These are phyloP conservation scores for Agonopterix arenella DNA, from an alignment of 2,888 invertebrate species.

Conservation along the genomic window DNA sequence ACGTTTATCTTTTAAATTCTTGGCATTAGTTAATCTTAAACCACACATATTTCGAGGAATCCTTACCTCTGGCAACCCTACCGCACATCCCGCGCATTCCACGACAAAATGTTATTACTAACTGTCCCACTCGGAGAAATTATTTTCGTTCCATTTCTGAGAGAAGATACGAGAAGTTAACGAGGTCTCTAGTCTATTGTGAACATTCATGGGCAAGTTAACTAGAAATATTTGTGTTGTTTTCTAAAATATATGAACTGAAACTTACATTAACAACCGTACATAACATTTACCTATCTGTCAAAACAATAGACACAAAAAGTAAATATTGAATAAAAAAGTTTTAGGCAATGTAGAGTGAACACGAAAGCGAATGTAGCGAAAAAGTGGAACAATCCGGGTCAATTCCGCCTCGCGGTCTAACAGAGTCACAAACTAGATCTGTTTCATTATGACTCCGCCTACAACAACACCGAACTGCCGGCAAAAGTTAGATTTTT, in stretches of 20 bases:
- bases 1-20: no score
- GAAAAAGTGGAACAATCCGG: slow-evolving; percentile 19
- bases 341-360: background rate
- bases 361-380: slow-evolving; percentile 2
- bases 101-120: slow-evolving; percentile 61
- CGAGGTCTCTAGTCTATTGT: no score
- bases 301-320: no score
- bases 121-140: slow-evolving; percentile 34
- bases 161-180: no score
- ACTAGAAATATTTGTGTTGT: no score
- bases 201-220: no score
- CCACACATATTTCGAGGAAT: no score
- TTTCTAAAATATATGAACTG: no score
- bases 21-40: no score
- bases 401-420: slow-evolving; percentile 14
- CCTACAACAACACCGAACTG: slow-evolving; percentile 10
- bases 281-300: no score
- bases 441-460: slow-evolving; percentile 26
- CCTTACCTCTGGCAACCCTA: slow-evolving; percentile 8
- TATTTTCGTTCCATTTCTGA: background rate
- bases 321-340: background rate
- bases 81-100: slow-evolving; percentile 20
- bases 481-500: slow-evolving; percentile 16
- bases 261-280: no score
- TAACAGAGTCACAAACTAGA: slow-evolving; percentile 21